Base-by-base conservation (phyloP, 2,113 vertebrate genomes). In the Falco punctatus region DNA sequence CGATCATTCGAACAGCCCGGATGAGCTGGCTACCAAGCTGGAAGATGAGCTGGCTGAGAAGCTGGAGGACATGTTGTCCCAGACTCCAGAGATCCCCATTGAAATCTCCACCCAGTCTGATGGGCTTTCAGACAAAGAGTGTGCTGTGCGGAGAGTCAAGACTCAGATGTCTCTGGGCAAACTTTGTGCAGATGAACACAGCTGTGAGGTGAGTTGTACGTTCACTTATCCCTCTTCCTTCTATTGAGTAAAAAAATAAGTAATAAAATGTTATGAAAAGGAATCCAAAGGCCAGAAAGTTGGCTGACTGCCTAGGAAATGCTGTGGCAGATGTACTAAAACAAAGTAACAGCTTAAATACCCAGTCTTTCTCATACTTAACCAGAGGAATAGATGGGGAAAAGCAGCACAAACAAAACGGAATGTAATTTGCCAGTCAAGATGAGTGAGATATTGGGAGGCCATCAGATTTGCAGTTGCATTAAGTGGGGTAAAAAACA, bases 101-200 rank as follows among this genome's bases (percentile, higher is more conserved):
- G 99, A 99, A 96, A 99, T 99, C 97, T 99, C 99, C 97, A 99
- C 98, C 6, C 99, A 99, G 97, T 99, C 99, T 0, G 99, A 99
- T 1, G 99, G 99, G 54, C 99, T 99, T 62, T 99, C 99, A 0
- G 99, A 99, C 98, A 99, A 99, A 91, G 99, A 99, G 98, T 99
- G 99, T 3, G 99, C 99, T 0, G 99, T 99, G 67, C 98, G 99
- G 88, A 98, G 99, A 32, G 99, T 99, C 95, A 99, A 99, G 98
- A 99, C 99, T 30, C 99, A 99, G 98, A 99, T 99, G 98, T 99
- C 99, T 6, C 97, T 99, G 97, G 99, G 99, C 86, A 99, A 99
- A 94, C 98, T 99, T 81, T 99, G 99, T 92, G 97, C 98, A 1
- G 99, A 99, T 38, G 99, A 99, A 58, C 99, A 99, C 92, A 98